These are phyloP conservation scores for Henicopernis longicauda DNA, from an alignment of 2,113 vertebrate species.

Conservation along the genomic window DNA sequence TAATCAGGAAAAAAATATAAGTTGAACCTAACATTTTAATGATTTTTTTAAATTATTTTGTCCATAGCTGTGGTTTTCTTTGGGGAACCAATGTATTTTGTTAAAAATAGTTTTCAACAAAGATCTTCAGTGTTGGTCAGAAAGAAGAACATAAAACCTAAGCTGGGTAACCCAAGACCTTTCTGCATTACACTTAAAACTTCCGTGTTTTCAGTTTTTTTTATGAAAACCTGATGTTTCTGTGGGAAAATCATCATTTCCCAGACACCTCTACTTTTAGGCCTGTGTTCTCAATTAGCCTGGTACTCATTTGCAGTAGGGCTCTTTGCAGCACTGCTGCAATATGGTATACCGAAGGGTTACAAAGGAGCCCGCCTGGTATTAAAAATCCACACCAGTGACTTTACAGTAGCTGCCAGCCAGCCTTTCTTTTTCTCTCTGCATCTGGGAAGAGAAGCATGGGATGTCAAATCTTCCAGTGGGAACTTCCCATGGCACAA, in stretches of 20 bases:
- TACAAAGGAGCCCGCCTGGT: not conserved
- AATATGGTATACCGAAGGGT: not conserved
- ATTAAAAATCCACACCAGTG: not conserved
- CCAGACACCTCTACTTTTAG: conserved; percentile 13
- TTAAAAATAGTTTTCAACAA: not conserved
- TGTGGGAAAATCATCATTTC: conserved; percentile 16
- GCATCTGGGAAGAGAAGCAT: not conserved
- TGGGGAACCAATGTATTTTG: not conserved
- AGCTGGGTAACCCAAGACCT: not conserved
- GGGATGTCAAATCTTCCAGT: not conserved
- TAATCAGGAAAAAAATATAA: not conserved
- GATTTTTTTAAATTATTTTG: not conserved
- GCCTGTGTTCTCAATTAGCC: not conserved
- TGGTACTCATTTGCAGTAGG: not conserved
- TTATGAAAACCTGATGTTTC: conserved; percentile 17
- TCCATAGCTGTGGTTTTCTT: not conserved
- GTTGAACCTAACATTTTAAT: not conserved
- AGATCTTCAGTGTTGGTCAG: not conserved
- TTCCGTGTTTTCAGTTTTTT: not conserved
- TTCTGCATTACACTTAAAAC: not conserved
- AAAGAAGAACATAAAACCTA: not conserved
- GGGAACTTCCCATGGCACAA: not conserved
- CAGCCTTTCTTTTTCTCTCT: not conserved
- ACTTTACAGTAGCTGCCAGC: not conserved
- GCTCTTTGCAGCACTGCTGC: not conserved